Evolutionary conservation across 2,888 invertebrate species (phyloP).

Genomic region (Patella caerulea): DNA sequence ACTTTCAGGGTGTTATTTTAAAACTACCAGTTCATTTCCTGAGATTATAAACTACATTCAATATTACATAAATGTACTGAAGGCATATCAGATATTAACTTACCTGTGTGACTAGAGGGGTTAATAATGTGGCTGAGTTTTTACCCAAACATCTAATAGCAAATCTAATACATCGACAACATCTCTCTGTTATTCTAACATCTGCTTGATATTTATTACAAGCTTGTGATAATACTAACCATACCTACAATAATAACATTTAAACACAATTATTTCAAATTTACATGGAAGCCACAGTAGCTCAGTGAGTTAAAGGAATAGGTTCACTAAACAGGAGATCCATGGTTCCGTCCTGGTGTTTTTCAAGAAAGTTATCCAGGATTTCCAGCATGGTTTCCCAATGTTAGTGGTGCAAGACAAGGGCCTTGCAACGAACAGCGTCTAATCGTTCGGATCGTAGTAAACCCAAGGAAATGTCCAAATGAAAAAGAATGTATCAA

Average conservation of each 20-base stretch:
- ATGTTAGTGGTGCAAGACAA: too few species aligned
- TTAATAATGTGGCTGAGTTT: slow-evolving; percentile 83
- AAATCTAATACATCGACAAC: slow-evolving; percentile 91
- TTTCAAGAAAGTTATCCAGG: too few species aligned
- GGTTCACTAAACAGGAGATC: neutral
- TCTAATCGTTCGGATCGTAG: too few species aligned
- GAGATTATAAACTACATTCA: too few species aligned
- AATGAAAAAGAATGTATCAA: too few species aligned
- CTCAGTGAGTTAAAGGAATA: neutral
- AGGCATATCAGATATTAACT: neutral
- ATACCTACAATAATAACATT: slow-evolving; percentile 76
- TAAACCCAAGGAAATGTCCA: too few species aligned
- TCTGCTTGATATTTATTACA: slow-evolving; percentile 87
- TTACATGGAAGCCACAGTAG: too few species aligned
- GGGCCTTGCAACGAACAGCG: too few species aligned
- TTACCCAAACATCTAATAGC: slow-evolving; percentile 88
- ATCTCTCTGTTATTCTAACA: slow-evolving; percentile 89
- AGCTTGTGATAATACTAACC: slow-evolving; percentile 86
- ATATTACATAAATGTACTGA: too few species aligned
- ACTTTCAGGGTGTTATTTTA: too few species aligned
- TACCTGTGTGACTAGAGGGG: slow-evolving; percentile 86
- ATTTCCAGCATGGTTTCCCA: too few species aligned
- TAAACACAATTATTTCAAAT: neutral
- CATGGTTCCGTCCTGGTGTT: neutral
- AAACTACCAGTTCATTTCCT: too few species aligned